These are phyloP conservation scores for Sebastes wilsoni DNA, from an alignment of 2,797 vertebrate genomes.

Conservation along the genomic window DNA sequence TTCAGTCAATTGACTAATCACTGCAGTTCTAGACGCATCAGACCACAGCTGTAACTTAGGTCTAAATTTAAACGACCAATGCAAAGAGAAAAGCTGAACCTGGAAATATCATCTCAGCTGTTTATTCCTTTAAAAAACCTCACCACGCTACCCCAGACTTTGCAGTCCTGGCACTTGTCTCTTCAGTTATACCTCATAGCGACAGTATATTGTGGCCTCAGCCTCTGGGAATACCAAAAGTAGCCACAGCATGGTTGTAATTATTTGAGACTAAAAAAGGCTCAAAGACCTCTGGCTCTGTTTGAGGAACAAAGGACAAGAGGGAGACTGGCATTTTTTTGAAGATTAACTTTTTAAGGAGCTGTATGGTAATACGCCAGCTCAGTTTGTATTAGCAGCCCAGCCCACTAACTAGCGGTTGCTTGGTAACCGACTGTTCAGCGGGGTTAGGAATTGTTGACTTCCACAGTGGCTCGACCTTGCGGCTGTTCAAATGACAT, in stretches of 20 bases:
- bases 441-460: constrained; percentile 19
- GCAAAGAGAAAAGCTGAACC: background rate
- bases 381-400: background rate
- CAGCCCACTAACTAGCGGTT: constrained; percentile 1
- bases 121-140: background rate
- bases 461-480: constrained; percentile 12
- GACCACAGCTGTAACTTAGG: background rate
- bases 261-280: constrained; percentile 7
- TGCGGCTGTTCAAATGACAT: constrained; percentile 34
- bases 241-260: background rate
- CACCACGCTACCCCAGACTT: background rate
- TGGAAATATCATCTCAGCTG: background rate
- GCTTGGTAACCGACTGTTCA: constrained; percentile 33
- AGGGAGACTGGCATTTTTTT: constrained; percentile 45
- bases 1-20: background rate
- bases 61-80: background rate
- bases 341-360: constrained; percentile 57
- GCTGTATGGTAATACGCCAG: constrained; percentile 6
- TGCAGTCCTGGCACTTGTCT: background rate
- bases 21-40: background rate
- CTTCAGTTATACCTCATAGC: background rate
- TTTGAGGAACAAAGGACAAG: constrained; percentile 48
- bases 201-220: background rate
- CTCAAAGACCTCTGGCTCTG: constrained; percentile 31
- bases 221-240: constrained; percentile 5